These are phyloP conservation scores for Agonopterix heracliana DNA, from an alignment of 2,888 invertebrate species.

Conservation along the genomic window DNA sequence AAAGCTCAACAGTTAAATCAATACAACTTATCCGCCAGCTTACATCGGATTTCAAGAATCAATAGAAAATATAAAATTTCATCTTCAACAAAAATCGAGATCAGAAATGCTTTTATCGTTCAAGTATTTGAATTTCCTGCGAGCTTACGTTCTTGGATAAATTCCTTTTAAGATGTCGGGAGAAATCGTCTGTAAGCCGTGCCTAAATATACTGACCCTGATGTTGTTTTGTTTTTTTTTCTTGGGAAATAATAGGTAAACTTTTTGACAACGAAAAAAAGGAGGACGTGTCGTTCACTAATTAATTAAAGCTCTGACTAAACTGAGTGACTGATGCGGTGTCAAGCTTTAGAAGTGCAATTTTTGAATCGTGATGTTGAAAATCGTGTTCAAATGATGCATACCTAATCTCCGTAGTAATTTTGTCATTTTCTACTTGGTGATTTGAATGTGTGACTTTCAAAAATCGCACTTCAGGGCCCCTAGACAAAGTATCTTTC, in stretches of 20 bases:
- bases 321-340: too few relatives aligned
- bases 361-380: too few relatives aligned
- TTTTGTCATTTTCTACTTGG: too few relatives aligned
- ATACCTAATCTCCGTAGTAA: too few relatives aligned
- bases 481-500: too few relatives aligned
- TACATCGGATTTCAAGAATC: slow-evolving; percentile 1
- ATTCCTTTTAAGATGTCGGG: slow-evolving; percentile 48
- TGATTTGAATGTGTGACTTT: too few relatives aligned
- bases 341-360: too few relatives aligned
- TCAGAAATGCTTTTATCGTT: slow-evolving; percentile 54
- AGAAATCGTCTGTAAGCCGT: slow-evolving; percentile 21
- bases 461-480: too few relatives aligned
- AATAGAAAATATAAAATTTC: slow-evolving; percentile 41
- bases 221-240: not conserved
- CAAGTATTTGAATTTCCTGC: slow-evolving; percentile 57
- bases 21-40: not conserved
- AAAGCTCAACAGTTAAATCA: not conserved
- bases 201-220: slow-evolving; percentile 43
- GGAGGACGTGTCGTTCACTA: too few relatives aligned
- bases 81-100: slow-evolving; percentile 43
- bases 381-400: too few relatives aligned
- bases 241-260: not conserved
- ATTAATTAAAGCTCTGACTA: too few relatives aligned
- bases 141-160: slow-evolving; percentile 44
- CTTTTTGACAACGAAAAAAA: too few relatives aligned